Evolutionary conservation across 2,113 vertebrate species (phyloP).

Genomic region (Macquaria ambigua): DNA sequence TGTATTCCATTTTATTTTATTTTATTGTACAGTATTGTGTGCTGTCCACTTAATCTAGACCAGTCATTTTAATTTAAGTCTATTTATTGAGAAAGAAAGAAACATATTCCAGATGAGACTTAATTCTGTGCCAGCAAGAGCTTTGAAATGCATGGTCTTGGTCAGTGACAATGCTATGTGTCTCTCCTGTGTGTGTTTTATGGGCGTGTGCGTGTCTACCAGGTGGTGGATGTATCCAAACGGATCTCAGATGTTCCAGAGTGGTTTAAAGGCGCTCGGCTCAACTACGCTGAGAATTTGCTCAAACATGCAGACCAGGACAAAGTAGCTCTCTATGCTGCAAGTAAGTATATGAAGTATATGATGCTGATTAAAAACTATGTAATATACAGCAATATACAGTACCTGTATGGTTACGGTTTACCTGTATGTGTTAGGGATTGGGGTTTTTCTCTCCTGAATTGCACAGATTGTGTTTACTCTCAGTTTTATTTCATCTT

Average conservation of each 20-base stretch:
- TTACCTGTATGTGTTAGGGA: neutral
- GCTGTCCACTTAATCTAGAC: neutral
- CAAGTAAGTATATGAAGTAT: conserved; percentile 86
- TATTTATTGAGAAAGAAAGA: neutral
- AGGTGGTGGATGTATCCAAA: conserved; percentile 94
- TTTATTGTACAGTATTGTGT: neutral
- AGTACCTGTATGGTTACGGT: too few species aligned
- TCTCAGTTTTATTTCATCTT: neutral
- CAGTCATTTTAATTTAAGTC: neutral
- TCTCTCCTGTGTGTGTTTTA: conserved; percentile 30
- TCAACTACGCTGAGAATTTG: conserved; percentile 97
- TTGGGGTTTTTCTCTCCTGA: neutral
- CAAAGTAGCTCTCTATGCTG: conserved; percentile 93
- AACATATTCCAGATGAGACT: neutral
- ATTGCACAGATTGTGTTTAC: neutral
- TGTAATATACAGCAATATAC: neutral
- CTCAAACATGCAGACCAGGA: conserved; percentile 92
- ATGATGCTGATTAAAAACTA: neutral
- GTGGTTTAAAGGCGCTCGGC: conserved; percentile 93
- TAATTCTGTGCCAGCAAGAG: neutral
- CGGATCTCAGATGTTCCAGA: conserved; percentile 91
- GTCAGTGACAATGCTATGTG: neutral
- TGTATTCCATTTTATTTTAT: neutral
- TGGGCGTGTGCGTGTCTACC: conserved; percentile 8
- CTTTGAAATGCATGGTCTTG: neutral